These are phyloP conservation scores for Pocillopora grandis DNA, from an alignment of 92 coral and sea anemone genomes.

Conservation along the genomic window DNA sequence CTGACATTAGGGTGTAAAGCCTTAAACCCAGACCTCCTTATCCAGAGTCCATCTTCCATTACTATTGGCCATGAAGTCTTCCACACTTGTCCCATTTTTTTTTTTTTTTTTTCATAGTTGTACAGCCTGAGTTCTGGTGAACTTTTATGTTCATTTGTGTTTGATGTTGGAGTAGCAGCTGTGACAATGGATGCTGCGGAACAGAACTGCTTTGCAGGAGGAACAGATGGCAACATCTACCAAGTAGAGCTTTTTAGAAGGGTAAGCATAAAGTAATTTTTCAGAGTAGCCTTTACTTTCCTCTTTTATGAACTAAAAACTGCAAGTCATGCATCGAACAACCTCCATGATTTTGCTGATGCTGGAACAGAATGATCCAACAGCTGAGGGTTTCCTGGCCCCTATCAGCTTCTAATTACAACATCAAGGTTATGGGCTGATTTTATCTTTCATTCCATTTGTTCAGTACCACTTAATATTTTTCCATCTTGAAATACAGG, in stretches of 20 bases:
- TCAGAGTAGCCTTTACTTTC: no score
- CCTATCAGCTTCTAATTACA: no score
- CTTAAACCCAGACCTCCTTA: no score
- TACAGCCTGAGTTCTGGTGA: slow-evolving; percentile 91
- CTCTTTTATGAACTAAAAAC: neutral
- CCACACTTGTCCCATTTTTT: neutral
- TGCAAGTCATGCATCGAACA: no score
- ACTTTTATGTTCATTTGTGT: slow-evolving; percentile 86
- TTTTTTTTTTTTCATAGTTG: slow-evolving; percentile 39
- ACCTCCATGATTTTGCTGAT: no score
- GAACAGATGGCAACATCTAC: slow-evolving; percentile 71
- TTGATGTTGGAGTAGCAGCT: slow-evolving; percentile 81
- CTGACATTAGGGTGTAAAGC: no score
- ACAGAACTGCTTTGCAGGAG: slow-evolving; percentile 89
- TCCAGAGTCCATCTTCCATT: no score
- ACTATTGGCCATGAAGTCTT: neutral
- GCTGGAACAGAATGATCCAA: no score
- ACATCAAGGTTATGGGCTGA: no score
- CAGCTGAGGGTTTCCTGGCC: no score
- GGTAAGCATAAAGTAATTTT: slow-evolving; percentile 43
- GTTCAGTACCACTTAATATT: neutral
- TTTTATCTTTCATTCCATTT: no score
- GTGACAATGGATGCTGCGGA: slow-evolving; percentile 84
- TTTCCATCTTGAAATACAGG: slow-evolving; percentile 27
- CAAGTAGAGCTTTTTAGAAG: slow-evolving; percentile 73